A percentile compares a stretch with the other conserved stretches of the same genome.
These are phyloP conservation scores for Eurytoma adleriae DNA, from an alignment of 2,888 invertebrate genomes.

Conservation along the genomic window DNA sequence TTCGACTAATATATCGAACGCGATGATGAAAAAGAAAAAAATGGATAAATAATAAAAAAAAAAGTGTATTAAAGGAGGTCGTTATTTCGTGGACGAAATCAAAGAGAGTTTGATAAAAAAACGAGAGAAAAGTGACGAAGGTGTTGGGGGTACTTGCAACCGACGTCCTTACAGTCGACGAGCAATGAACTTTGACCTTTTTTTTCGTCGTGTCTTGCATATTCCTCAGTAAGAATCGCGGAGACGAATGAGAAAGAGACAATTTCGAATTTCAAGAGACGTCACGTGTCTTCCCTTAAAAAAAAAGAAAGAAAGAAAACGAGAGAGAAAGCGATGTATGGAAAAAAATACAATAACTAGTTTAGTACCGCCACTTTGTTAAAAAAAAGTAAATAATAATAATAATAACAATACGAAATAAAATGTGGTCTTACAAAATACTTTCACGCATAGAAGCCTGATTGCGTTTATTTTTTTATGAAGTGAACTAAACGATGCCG, in stretches of 20 bases:
- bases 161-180: slow-evolving; percentile 33
- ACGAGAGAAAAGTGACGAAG: background rate
- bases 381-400: slow-evolving; percentile 38
- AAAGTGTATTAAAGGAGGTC: slow-evolving; percentile 44
- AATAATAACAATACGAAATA: slow-evolving; percentile 22
- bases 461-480: slow-evolving; percentile 40
- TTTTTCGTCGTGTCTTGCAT: slow-evolving; percentile 56
- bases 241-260: slow-evolving; percentile 30
- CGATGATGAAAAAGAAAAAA: background rate
- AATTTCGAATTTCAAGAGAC: slow-evolving; percentile 57
- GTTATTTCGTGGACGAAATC: slow-evolving; percentile 54
- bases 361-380: slow-evolving; percentile 57
- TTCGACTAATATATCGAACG: background rate
- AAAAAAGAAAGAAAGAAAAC: slow-evolving; percentile 3
- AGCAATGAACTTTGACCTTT: slow-evolving; percentile 21
- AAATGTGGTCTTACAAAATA: slow-evolving; percentile 55
- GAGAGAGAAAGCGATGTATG: slow-evolving; percentile 48
- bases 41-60: slow-evolving; percentile 10
- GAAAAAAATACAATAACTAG: slow-evolving; percentile 59
- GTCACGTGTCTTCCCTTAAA: slow-evolving; percentile 59
- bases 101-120: slow-evolving; percentile 42
- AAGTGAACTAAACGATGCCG: background rate
- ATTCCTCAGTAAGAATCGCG: slow-evolving; percentile 47
- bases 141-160: slow-evolving; percentile 8
- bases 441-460: slow-evolving; percentile 45